Evolutionary conservation across 92 coral and sea anemone species (phyloP).

Genomic region (Actinernus sp.): DNA sequence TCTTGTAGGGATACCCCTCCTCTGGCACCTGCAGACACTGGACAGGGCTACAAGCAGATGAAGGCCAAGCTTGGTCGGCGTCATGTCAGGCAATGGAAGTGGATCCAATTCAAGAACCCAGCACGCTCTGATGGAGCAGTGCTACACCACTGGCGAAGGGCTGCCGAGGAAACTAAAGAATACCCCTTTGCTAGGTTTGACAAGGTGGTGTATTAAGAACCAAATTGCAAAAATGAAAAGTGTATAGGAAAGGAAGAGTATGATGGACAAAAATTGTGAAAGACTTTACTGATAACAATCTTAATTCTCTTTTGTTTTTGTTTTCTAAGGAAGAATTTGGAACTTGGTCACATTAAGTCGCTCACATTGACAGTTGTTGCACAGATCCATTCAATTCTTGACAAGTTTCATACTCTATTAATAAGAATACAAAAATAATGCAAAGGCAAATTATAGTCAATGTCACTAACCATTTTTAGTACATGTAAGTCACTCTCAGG

Average conservation of each 20-base stretch:
- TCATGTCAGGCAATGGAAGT: conserved; percentile 94
- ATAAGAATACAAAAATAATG: too few species aligned
- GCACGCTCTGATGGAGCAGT: conserved; percentile 94
- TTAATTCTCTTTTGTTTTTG: background rate
- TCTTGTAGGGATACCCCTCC: conserved; percentile 95
- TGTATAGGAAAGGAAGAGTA: too few species aligned
- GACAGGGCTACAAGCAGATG: conserved; percentile 96
- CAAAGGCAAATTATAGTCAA: too few species aligned
- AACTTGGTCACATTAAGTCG: too few species aligned
- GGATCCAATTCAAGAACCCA: conserved; percentile 90
- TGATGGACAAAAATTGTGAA: too few species aligned
- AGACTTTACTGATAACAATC: background rate
- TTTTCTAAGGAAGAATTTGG: too few species aligned
- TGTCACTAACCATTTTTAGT: too few species aligned
- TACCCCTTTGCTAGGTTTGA: conserved; percentile 99
- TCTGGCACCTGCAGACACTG: conserved; percentile 83
- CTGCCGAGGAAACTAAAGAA: conserved; percentile 90
- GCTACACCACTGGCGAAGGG: conserved; percentile 94
- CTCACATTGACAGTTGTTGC: too few species aligned
- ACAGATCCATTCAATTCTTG: too few species aligned
- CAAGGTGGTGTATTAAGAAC: conserved; percentile 57
- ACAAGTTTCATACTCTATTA: too few species aligned
- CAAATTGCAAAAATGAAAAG: too few species aligned
- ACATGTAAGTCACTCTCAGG: too few species aligned
- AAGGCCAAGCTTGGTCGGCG: conserved; percentile 95